These are phyloP conservation scores for Sula dactylatra DNA, from an alignment of 2,113 vertebrate species.

Conservation along the genomic window DNA sequence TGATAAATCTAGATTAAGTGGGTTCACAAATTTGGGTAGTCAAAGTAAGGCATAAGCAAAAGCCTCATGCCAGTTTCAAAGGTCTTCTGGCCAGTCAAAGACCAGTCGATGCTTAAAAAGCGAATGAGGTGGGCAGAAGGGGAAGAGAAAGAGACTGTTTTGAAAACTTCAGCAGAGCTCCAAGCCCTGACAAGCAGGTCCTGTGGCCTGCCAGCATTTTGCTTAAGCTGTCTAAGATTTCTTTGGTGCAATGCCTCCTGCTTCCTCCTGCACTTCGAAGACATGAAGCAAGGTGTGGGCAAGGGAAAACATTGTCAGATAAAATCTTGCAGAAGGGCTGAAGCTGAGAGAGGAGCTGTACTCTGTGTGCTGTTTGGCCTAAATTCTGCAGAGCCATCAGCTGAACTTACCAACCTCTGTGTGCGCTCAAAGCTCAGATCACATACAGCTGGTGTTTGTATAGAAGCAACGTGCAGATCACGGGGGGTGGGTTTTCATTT, in stretches of 20 bases:
- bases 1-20: neutral
- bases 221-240: neutral
- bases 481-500: neutral
- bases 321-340: neutral
- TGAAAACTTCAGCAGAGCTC: neutral
- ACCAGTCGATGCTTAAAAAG: neutral
- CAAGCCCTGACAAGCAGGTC: neutral
- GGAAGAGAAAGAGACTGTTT: neutral
- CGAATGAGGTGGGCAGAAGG: neutral
- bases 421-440: accelerated
- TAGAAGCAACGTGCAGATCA: neutral
- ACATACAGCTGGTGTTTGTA: accelerated
- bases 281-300: neutral
- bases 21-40: neutral
- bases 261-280: neutral
- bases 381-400: neutral
- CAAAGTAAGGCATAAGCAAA: neutral
- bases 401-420: neutral
- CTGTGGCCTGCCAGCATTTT: accelerated
- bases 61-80: neutral
- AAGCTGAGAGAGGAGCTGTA: neutral
- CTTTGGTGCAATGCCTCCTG: neutral
- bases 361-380: neutral
- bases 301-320: neutral
- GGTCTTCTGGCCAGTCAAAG: neutral